Conservation (phyloP, 2,888 invertebrate genomes). For the Fragum whitleyi region DNA sequence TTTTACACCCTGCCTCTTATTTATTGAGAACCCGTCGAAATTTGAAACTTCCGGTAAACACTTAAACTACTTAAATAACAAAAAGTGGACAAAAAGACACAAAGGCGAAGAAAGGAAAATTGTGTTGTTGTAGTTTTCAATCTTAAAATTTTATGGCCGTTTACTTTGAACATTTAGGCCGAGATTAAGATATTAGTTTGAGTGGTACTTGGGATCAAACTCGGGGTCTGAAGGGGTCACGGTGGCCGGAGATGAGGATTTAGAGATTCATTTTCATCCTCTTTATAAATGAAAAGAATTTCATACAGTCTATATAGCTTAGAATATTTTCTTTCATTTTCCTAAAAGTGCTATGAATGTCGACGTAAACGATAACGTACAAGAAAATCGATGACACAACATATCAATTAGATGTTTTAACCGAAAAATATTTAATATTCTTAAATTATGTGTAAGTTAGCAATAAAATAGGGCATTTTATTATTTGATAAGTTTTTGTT, state of each 20-base stretch:
- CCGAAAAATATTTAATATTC: too few relatives aligned
- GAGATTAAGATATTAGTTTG: neutral
- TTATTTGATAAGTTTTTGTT: too few relatives aligned
- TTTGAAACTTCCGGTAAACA: slow-evolving; percentile 18
- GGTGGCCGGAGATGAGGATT: neutral
- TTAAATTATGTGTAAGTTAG: too few relatives aligned
- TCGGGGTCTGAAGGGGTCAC: neutral
- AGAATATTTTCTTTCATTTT: too few relatives aligned
- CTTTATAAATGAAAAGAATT: too few relatives aligned
- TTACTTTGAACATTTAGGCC: slow-evolving; percentile 1
- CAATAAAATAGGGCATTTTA: too few relatives aligned
- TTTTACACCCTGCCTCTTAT: slow-evolving; percentile 1
- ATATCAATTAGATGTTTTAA: too few relatives aligned
- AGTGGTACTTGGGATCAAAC: slow-evolving; percentile 1
- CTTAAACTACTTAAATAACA: slow-evolving; percentile 3
- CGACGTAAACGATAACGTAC: too few relatives aligned
- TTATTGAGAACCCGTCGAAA: slow-evolving; percentile 6
- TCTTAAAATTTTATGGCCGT: slow-evolving; percentile 16
- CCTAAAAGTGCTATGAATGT: too few relatives aligned
- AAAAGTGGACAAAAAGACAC: neutral
- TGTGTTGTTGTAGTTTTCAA: slow-evolving; percentile 8
- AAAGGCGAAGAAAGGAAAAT: neutral
- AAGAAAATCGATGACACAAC: too few relatives aligned
- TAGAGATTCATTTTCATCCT: too few relatives aligned
- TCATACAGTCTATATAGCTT: too few relatives aligned